These are phyloP conservation scores for Lapara coniferarum DNA, from an alignment of 2,888 invertebrate species.

Conservation along the genomic window DNA sequence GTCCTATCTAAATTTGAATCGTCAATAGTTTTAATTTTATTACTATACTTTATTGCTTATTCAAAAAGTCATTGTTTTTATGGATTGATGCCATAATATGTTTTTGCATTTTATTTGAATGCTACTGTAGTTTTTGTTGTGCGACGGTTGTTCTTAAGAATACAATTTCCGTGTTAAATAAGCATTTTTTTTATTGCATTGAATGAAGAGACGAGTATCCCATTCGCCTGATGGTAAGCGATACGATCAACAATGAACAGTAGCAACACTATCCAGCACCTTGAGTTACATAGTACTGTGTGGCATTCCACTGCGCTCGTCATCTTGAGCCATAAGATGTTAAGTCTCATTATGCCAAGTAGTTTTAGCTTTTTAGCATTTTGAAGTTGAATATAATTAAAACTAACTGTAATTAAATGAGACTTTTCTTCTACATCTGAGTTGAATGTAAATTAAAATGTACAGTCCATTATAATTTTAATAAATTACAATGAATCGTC, in stretches of 20 bases:
- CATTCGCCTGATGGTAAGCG: too few relatives aligned
- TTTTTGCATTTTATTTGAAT: conserved; percentile 12
- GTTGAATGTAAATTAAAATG: neutral
- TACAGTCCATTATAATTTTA: neutral
- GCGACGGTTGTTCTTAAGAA: conserved; percentile 1
- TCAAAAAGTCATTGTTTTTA: conserved; percentile 1
- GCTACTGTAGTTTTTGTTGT: conserved; percentile 11
- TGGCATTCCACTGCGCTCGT: too few relatives aligned
- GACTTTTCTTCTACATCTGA: conserved; percentile 1
- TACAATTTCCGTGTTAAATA: conserved; percentile 1
- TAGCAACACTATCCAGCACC: too few relatives aligned
- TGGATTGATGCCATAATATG: neutral
- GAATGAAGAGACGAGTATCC: too few relatives aligned
- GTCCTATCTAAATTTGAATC: neutral
- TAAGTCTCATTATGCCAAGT: too few relatives aligned
- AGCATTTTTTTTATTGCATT: too few relatives aligned
- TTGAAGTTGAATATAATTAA: neutral
- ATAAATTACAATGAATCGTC: conserved; percentile 4
- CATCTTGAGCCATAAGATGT: too few relatives aligned
- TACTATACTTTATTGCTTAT: conserved; percentile 1
- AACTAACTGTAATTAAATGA: neutral
- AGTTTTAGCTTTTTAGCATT: too few relatives aligned
- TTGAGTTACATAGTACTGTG: too few relatives aligned
- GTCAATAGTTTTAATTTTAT: conserved; percentile 9
- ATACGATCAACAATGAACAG: too few relatives aligned